These are phyloP conservation scores for Platorchestia sp. DNA, from an alignment of 1,140 invertebrate genomes.

Conservation along the genomic window DNA sequence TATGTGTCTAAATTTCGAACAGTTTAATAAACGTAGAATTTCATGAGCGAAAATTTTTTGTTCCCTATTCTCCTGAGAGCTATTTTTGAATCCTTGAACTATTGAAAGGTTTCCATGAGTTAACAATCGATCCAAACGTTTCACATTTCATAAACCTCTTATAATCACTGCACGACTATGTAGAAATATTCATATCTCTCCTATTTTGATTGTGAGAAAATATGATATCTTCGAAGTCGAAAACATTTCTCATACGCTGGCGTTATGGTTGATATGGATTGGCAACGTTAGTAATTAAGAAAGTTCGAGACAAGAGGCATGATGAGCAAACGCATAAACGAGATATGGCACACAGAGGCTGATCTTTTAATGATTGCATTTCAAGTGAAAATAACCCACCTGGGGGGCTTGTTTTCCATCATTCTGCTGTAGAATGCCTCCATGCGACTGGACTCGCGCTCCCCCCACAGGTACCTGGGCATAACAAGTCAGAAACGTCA, in stretches of 20 bases:
- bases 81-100: background rate
- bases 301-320: background rate
- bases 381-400: background rate
- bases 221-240: background rate
- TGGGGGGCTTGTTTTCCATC: slow-evolving; percentile 43
- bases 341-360: background rate
- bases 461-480: slow-evolving; percentile 16
- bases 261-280: background rate
- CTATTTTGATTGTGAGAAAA: background rate
- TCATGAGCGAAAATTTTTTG: no score
- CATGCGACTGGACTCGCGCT: slow-evolving; percentile 42
- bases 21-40: no score
- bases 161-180: background rate
- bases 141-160: background rate
- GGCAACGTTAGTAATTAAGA: background rate
- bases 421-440: slow-evolving; percentile 50
- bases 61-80: no score
- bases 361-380: background rate
- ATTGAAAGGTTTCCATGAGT: background rate
- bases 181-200: background rate
- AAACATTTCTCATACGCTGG: background rate
- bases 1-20: no score
- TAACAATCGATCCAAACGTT: background rate
- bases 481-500: background rate
- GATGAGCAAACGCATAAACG: background rate